A percentile compares a stretch with the other conserved stretches of the same genome.
Conservation (phyloP, 2,888 invertebrate species). For the Pocota personata region DNA sequence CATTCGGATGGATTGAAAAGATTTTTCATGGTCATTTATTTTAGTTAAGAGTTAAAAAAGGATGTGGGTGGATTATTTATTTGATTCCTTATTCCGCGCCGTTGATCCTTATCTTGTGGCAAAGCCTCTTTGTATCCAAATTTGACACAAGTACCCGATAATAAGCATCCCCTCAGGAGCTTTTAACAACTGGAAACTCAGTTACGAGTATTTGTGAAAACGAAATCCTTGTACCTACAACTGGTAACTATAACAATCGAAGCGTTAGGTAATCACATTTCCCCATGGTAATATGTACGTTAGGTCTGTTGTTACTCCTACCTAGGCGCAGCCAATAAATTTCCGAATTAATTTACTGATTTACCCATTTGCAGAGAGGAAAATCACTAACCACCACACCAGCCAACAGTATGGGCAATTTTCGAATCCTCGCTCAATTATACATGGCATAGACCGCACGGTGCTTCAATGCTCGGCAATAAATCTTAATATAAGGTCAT, state of each 20-base stretch:
- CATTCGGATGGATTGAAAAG: slow-evolving; percentile 40
- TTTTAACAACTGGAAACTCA: slow-evolving; percentile 13
- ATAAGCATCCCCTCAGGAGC: slow-evolving; percentile 1
- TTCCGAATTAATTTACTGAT: slow-evolving; percentile 65
- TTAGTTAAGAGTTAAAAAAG: slow-evolving; percentile 20
- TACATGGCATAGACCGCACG: not conserved
- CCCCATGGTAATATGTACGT: slow-evolving; percentile 27
- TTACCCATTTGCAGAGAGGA: slow-evolving; percentile 33
- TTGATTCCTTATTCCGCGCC: not conserved
- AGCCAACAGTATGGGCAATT: slow-evolving; percentile 1
- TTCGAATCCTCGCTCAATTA: slow-evolving; percentile 18
- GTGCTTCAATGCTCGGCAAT: slow-evolving; percentile 14
- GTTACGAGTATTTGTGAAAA: not conserved
- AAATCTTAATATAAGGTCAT: slow-evolving; percentile 47
- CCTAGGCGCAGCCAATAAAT: slow-evolving; percentile 48
- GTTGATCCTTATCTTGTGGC: not conserved
- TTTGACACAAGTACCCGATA: not conserved
- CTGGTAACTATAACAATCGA: slow-evolving; percentile 31
- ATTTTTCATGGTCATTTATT: slow-evolving; percentile 48
- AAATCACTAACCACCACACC: slow-evolving; percentile 12
- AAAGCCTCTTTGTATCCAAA: not conserved
- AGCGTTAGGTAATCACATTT: slow-evolving; percentile 52
- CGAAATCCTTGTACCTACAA: not conserved
- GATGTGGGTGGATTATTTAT: slow-evolving; percentile 30
- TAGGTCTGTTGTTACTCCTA: slow-evolving; percentile 6